Base-by-base conservation (phyloP, 2,797 vertebrate species). In the Alectoris magna region DNA sequence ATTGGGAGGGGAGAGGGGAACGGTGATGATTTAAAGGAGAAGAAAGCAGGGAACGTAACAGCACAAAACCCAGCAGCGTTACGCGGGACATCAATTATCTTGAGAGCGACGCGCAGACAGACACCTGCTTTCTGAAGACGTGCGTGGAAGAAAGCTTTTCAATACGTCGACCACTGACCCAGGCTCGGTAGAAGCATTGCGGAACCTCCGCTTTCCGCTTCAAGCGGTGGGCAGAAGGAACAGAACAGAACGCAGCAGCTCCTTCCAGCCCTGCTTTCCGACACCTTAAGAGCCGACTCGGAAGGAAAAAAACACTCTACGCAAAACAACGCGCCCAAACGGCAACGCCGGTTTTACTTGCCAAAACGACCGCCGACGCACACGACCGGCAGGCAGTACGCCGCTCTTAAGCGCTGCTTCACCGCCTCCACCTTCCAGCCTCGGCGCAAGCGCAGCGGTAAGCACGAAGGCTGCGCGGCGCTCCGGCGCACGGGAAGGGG, bases 361-460 rank as follows among this genome's bases (percentile, higher is more conserved):
- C 41, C 41, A 15, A 16, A 43, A 43, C 7, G 68, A 53, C 2
- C 4, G 76, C 1, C 24, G 13, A 2, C 41, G 23, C 6, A 2
- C 0, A 13, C 15, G 5, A 31, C n/a, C 26, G 21, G 3, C 21
- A 16, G 14, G 98, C 8, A 94, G 86, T 0, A 36, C 22, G 9
- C 27, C 86, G 24, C 6, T 34, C 6, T 18, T 24, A 12, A 49
- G 39, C 34, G 6, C 55, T 6, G 63, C 55, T 34, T 46, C 46
- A 51, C 6, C 59, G 5, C 41, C 41, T 43, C 41, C 41, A 43
- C 19, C 29, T n/a, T 23, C 17, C 46, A 51, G 14, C 36, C 51
- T 29, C 48, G 0, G 2, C 1, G 7, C 22, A 29, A 44, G 7
- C 0, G 6, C 0, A 8, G 14, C 44, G 13, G 14, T 17, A 38